Percentiles rank a stretch among this genome's conserved stretches.
Conservation (phyloP, 2,888 invertebrate genomes). For the Cremastobaeus sp. region DNA sequence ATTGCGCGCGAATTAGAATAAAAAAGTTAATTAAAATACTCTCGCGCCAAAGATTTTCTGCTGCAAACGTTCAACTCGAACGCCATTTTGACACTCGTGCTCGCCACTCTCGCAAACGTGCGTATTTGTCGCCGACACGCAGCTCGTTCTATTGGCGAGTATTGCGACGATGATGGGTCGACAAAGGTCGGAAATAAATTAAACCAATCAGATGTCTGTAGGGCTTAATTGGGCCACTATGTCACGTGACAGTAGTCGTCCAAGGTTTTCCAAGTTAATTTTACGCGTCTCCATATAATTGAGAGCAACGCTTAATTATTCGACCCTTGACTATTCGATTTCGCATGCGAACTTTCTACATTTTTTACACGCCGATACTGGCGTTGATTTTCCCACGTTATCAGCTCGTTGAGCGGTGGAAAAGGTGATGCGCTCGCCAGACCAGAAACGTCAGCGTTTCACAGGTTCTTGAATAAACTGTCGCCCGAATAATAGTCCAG, state of each 20-base stretch:
- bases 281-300: conserved; percentile 42
- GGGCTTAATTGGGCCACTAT: conserved; percentile 38
- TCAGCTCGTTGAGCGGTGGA: not conserved
- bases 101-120: too few species aligned
- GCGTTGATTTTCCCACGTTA: conserved; percentile 12
- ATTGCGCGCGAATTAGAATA: conserved; percentile 31
- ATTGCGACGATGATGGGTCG: too few species aligned
- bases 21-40: too few species aligned
- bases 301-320: conserved; percentile 30
- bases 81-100: too few species aligned
- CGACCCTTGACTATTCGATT: too few species aligned
- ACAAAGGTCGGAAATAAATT: too few species aligned
- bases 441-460: not conserved
- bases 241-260: conserved; percentile 21
- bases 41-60: too few species aligned
- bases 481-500: not conserved
- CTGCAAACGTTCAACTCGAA: too few species aligned
- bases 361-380: conserved; percentile 1
- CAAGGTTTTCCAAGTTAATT: conserved; percentile 32
- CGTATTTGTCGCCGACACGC: too few species aligned
- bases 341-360: conserved; percentile 3
- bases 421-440: not conserved
- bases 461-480: too few species aligned
- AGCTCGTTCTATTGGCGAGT: too few species aligned
- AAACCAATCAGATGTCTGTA: conserved; percentile 43